A percentile compares a stretch with the other conserved stretches of the same genome.
These are phyloP conservation scores for Drepanosiphum platanoidis DNA, from an alignment of 2,888 invertebrate species.

Conservation along the genomic window DNA sequence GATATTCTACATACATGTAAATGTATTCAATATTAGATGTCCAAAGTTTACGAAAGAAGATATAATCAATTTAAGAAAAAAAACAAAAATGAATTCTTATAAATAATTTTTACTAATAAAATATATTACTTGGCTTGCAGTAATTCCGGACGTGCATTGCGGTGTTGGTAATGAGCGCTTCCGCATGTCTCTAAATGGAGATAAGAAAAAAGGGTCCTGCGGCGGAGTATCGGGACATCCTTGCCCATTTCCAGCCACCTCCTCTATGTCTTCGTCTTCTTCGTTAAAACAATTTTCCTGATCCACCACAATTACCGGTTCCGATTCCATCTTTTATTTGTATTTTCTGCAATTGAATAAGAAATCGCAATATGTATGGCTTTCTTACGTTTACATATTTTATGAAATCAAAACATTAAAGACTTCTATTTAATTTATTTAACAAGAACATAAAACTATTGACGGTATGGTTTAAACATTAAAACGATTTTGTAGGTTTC, in stretches of 20 bases:
- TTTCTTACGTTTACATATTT: background rate
- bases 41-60: too few relatives aligned
- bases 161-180: conserved; percentile 87
- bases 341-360: conserved; percentile 28
- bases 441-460: background rate
- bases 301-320: conserved; percentile 58
- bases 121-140: conserved; percentile 77
- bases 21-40: too few relatives aligned
- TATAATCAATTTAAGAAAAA: too few relatives aligned
- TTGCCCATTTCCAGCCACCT: conserved; percentile 14
- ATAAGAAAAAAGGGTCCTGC: conserved; percentile 80
- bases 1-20: too few relatives aligned
- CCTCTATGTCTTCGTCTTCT: conserved; percentile 56
- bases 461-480: too few relatives aligned
- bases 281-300: conserved; percentile 56
- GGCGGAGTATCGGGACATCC: conserved; percentile 72
- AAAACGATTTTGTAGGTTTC: background rate
- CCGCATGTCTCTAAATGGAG: conserved; percentile 82
- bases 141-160: conserved; percentile 85
- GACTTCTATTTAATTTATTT: background rate
- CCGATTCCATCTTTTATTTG: conserved; percentile 48
- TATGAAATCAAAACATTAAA: background rate
- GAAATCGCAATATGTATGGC: background rate
- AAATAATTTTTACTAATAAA: background rate
- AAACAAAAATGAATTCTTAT: too few relatives aligned